Percentiles rank a stretch among this genome's conserved stretches.
These are phyloP conservation scores for Pogonus chalceus DNA, from an alignment of 1,140 invertebrate species.

Conservation along the genomic window DNA sequence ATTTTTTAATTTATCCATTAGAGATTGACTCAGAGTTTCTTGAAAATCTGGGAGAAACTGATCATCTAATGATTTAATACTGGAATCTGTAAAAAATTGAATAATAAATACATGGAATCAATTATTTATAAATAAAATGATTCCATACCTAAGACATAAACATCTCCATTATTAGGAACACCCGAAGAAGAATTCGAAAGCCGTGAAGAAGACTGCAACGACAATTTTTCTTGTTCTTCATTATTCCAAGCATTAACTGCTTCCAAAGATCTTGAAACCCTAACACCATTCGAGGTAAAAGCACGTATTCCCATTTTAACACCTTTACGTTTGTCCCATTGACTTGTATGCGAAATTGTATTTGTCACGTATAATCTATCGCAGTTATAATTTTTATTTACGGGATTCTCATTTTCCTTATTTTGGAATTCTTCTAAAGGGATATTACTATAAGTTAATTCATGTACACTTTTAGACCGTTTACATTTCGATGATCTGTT, in stretches of 20 bases:
- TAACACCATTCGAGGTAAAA: conserved; percentile 36
- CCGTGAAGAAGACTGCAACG: conserved; percentile 28
- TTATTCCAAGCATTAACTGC: conserved; percentile 23
- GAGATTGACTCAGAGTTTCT: conserved; percentile 53
- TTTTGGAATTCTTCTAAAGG: conserved; percentile 50
- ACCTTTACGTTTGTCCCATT: conserved; percentile 42
- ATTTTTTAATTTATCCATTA: conserved; percentile 58
- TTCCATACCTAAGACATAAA: conserved; percentile 29
- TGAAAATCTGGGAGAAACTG: conserved; percentile 41
- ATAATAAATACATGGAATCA: no score
- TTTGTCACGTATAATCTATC: conserved; percentile 15
- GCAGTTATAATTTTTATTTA: conserved; percentile 15
- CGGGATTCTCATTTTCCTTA: conserved; percentile 58
- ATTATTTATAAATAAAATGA: neutral
- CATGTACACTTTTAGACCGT: conserved; percentile 26
- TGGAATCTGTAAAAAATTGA: conserved; percentile 38
- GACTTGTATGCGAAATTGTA: conserved; percentile 20
- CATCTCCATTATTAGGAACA: conserved; percentile 12
- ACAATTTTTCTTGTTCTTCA: conserved; percentile 26
- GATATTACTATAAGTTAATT: conserved; percentile 24
- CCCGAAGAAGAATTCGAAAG: conserved; percentile 24
- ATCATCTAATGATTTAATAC: conserved; percentile 38
- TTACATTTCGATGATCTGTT: conserved; percentile 14
- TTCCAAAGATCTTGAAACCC: conserved; percentile 34
- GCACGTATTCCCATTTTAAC: conserved; percentile 63